Conservation (phyloP, 2,113 vertebrate genomes). For the Bos javanicus region DNA sequence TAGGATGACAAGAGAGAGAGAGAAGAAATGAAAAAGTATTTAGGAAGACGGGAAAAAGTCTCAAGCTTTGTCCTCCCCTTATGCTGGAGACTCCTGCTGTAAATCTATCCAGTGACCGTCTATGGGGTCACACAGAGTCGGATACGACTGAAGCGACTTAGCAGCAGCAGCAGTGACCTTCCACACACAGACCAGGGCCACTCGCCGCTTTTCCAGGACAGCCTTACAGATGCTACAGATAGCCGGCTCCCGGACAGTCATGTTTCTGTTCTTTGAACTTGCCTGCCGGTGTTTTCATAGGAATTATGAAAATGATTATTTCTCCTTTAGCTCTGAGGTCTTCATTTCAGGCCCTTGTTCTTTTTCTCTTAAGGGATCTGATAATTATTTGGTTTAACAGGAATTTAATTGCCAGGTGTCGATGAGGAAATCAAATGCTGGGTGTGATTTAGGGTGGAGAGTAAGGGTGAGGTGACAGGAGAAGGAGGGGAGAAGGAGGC, state of each 20-base stretch:
- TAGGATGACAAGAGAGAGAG: background rate
- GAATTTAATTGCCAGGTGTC: background rate
- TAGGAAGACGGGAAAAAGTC: background rate
- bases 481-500: background rate
- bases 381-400: background rate
- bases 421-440: background rate
- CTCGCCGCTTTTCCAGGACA: background rate
- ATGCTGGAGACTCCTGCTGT: no score
- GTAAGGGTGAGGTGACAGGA: background rate
- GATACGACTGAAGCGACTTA: no score
- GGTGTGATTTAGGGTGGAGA: background rate
- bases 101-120: background rate
- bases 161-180: no score
- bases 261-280: background rate
- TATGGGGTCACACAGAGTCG: no score
- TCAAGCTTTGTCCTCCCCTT: background rate
- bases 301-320: background rate
- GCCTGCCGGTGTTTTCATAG: background rate
- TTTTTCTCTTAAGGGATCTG: background rate
- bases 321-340: background rate
- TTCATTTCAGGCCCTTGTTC: background rate
- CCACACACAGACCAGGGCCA: rapidly evolving
- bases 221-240: rapidly evolving
- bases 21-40: background rate
- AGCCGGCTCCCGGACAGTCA: no score